Evolutionary conservation across 2,888 invertebrate species (phyloP).

Genomic region (Sthenelais limicola): DNA sequence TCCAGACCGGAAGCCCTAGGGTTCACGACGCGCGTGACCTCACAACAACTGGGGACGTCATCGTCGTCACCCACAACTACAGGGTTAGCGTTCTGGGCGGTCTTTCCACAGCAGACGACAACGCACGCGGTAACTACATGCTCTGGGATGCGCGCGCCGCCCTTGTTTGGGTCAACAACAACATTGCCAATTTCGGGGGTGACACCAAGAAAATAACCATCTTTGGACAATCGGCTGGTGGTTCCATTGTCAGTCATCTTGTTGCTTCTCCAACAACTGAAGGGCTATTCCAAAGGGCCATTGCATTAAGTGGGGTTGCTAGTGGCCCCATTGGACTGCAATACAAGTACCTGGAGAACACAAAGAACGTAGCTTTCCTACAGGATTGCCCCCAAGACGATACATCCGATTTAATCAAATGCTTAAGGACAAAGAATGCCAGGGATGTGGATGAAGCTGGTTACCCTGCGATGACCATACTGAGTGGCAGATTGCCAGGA

Average conservation of each 20-base stretch:
- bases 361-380: conserved; percentile 2
- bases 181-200: conserved; percentile 75
- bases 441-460: conserved; percentile 3
- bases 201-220: conserved; percentile 74
- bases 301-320: conserved; percentile 3
- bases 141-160: conserved; percentile 75
- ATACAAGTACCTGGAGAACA: not conserved
- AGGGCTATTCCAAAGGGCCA: conserved; percentile 51
- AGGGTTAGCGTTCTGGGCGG: conserved; percentile 57
- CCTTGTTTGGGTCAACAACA: conserved; percentile 75
- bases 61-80: conserved; percentile 51
- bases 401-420: not conserved
- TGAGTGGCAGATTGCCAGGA: not conserved
- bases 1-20: conserved; percentile 53
- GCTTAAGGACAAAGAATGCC: not conserved
- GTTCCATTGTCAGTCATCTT: conserved; percentile 72
- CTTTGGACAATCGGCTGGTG: conserved; percentile 76
- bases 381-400: conserved; percentile 3
- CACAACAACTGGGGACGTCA: conserved; percentile 53
- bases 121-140: conserved; percentile 77
- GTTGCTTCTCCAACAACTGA: conserved; percentile 64
- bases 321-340: not conserved
- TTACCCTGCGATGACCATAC: not conserved
- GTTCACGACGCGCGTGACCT: conserved; percentile 57
- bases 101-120: conserved; percentile 77